phyloP scores from a whole-genome alignment of 2,797 vertebrate species.

The Anguilla pacifica region DNA sequence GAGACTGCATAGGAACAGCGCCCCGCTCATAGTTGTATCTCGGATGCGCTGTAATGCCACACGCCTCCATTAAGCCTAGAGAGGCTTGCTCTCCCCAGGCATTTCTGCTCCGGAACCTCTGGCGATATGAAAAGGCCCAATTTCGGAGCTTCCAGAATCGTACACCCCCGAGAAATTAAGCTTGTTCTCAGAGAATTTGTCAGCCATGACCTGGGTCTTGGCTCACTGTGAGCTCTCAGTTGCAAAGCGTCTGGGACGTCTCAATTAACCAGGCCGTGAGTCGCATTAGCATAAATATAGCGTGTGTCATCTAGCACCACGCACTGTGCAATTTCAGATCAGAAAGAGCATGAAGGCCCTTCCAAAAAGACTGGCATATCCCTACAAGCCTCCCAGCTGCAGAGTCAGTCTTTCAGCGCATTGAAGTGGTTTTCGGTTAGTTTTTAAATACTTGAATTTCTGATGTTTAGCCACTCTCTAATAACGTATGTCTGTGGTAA shows the following conservation, averaged over 20 bases:
- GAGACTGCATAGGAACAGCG: no score
- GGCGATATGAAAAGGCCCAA: not conserved
- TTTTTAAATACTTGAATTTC: not conserved
- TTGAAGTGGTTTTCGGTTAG: not conserved
- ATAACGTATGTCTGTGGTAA: not conserved
- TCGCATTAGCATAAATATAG: constrained; percentile 1
- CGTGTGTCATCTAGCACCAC: not conserved
- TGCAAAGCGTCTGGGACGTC: constrained; percentile 10
- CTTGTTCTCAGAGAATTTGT: constrained; percentile 3
- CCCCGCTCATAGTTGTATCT: not conserved
- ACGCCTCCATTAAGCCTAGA: not conserved
- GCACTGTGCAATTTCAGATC: constrained; percentile 3
- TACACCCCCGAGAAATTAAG: constrained; percentile 3
- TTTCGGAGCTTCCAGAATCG: constrained; percentile 1
- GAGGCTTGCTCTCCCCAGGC: not conserved
- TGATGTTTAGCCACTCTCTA: not conserved
- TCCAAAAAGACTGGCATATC: not conserved
- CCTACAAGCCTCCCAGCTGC: not conserved
- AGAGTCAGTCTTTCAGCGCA: not conserved
- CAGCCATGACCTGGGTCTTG: not conserved
- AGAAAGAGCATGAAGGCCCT: not conserved
- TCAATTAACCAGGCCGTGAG: constrained; percentile 20
- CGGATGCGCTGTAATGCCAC: not conserved
- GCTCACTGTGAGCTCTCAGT: not conserved
- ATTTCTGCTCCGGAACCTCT: not conserved